These are phyloP conservation scores for Cephalotes varians DNA, from an alignment of 2,888 invertebrate genomes.

Conservation along the genomic window DNA sequence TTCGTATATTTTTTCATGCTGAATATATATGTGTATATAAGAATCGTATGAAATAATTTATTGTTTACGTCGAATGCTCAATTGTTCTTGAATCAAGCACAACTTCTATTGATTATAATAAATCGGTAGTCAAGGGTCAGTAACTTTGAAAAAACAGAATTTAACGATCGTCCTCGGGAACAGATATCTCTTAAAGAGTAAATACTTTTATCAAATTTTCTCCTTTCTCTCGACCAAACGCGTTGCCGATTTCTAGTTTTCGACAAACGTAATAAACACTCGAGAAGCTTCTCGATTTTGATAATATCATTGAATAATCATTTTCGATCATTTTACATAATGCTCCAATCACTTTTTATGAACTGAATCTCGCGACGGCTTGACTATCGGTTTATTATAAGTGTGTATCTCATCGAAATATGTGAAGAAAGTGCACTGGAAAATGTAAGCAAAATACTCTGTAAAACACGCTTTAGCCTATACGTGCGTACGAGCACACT, in stretches of 20 bases:
- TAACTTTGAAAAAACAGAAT: neutral
- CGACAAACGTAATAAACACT: neutral
- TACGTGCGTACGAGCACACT: slow-evolving; percentile 69
- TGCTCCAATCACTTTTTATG: neutral
- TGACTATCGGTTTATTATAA: slow-evolving; percentile 50
- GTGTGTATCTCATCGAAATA: slow-evolving; percentile 36
- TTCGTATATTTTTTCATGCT: neutral
- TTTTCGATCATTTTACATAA: slow-evolving; percentile 36
- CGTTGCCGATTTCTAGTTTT: slow-evolving; percentile 7
- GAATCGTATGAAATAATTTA: slow-evolving; percentile 3
- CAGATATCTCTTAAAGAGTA: neutral
- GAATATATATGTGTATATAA: neutral
- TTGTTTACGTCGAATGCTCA: slow-evolving; percentile 8
- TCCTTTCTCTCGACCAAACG: neutral
- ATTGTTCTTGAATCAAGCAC: slow-evolving; percentile 47
- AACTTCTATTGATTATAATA: slow-evolving; percentile 42
- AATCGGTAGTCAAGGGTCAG: slow-evolving; percentile 40
- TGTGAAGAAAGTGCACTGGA: slow-evolving; percentile 39
- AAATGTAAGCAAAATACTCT: slow-evolving; percentile 52
- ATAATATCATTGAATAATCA: slow-evolving; percentile 10
- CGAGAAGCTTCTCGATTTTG: slow-evolving; percentile 11
- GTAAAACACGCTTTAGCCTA: slow-evolving; percentile 63
- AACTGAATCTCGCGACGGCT: neutral
- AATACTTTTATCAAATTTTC: neutral
- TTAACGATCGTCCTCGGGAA: neutral